phyloP scores from a whole-genome alignment of 2,113 vertebrate species.

The Hypocryptadius cinnamomeus region DNA sequence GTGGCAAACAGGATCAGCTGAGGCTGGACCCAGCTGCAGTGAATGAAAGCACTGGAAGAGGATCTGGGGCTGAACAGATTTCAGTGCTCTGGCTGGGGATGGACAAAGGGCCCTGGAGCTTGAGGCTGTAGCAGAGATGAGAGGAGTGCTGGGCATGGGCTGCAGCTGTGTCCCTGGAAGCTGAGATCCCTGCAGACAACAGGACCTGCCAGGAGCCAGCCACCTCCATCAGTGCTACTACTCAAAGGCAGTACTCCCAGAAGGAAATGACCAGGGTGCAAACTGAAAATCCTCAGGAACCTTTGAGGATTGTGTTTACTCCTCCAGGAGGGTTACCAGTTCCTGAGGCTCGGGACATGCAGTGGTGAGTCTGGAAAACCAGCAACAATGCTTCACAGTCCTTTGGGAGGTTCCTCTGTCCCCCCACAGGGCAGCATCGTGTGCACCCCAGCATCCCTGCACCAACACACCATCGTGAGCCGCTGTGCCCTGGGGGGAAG shows the following conservation, averaged over 20 bases:
- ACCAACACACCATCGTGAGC: fast-evolving
- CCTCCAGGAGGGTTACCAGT: neutral
- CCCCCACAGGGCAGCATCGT: fast-evolving
- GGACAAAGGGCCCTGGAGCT: no score
- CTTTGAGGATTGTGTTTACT: neutral
- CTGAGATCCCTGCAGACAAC: neutral
- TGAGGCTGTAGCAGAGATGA: neutral
- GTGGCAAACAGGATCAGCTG: neutral
- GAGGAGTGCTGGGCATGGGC: fast-evolving
- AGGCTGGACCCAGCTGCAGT: neutral
- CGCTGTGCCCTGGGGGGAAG: fast-evolving
- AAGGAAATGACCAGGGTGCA: neutral
- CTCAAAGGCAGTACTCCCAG: neutral
- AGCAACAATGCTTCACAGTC: neutral
- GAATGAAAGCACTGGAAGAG: neutral
- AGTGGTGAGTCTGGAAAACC: neutral
- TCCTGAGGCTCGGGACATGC: neutral
- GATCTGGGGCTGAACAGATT: neutral
- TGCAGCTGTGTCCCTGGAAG: neutral
- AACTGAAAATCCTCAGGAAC: neutral
- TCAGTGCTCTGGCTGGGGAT: neutral
- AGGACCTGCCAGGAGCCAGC: neutral
- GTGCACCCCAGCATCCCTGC: neutral
- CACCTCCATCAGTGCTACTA: neutral
- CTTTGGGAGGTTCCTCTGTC: neutral